Percentiles rank a stretch among this genome's conserved stretches.
Evolutionary conservation across 1,140 invertebrate genomes (phyloP).

Genomic region (Ericerus pela): DNA sequence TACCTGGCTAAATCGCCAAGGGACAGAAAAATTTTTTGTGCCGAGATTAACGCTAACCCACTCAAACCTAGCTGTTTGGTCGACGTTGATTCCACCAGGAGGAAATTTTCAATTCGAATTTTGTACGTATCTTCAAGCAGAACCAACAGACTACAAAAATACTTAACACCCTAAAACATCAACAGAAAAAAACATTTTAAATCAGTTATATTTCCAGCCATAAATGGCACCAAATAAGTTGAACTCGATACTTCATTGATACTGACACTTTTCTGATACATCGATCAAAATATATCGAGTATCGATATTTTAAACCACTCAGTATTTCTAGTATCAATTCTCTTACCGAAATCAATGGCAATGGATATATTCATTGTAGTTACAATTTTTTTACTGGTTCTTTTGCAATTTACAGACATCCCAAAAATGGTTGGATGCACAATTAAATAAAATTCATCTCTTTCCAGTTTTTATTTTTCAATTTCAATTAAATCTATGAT

Average conservation of each 20-base stretch:
- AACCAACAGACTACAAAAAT: slow-evolving; percentile 59
- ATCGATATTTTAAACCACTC: too few relatives aligned
- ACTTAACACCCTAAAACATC: slow-evolving; percentile 42
- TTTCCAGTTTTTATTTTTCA: too few relatives aligned
- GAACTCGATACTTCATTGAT: slow-evolving; percentile 1
- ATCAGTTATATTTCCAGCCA: background rate
- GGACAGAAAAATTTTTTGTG: slow-evolving; percentile 75
- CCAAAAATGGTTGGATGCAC: too few relatives aligned
- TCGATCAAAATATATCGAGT: too few relatives aligned
- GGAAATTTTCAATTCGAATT: slow-evolving; percentile 51
- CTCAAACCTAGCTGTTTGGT: slow-evolving; percentile 48
- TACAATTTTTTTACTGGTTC: too few relatives aligned
- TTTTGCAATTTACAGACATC: too few relatives aligned
- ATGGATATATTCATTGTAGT: too few relatives aligned
- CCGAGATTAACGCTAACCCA: slow-evolving; percentile 61
- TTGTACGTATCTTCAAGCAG: slow-evolving; percentile 56
- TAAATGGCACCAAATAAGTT: background rate
- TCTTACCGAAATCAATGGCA: too few relatives aligned
- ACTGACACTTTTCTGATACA: too few relatives aligned
- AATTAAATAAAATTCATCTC: too few relatives aligned
- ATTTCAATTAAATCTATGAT: too few relatives aligned
- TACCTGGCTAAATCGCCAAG: slow-evolving; percentile 84
- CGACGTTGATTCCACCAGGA: slow-evolving; percentile 30
- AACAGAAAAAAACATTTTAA: slow-evolving; percentile 7
- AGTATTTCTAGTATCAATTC: too few relatives aligned